phyloP scores from a whole-genome alignment of 53 echinoderm and acorn worm genomes.

The Hippasteria phrygiana region DNA sequence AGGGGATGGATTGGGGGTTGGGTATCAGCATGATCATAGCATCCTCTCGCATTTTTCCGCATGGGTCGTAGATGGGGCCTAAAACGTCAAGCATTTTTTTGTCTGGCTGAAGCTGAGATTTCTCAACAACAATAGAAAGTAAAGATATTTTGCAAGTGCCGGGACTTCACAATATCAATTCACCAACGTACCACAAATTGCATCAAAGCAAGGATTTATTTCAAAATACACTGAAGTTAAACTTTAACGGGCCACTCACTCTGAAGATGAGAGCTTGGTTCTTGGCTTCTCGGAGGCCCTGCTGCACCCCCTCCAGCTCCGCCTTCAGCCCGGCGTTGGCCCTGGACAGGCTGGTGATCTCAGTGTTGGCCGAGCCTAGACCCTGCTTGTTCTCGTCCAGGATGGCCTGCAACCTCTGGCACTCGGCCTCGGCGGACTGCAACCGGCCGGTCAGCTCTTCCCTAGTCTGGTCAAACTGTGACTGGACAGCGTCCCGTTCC shows the following conservation, averaged over 20 bases:
- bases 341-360: conserved; percentile 77
- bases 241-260: conserved; percentile 50
- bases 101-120: too few relatives aligned
- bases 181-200: too few relatives aligned
- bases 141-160: too few relatives aligned
- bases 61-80: too few relatives aligned
- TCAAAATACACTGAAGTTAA: too few relatives aligned
- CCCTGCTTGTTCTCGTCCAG: conserved; percentile 86
- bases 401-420: conserved; percentile 74
- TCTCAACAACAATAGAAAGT: too few relatives aligned
- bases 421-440: conserved; percentile 84
- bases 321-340: conserved; percentile 74
- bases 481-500: conserved; percentile 76
- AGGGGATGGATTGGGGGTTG: too few relatives aligned
- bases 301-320: conserved; percentile 80
- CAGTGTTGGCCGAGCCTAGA: conserved; percentile 88
- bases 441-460: conserved; percentile 78
- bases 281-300: conserved; percentile 79
- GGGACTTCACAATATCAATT: too few relatives aligned
- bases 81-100: too few relatives aligned
- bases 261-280: conserved; percentile 74
- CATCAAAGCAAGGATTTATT: too few relatives aligned
- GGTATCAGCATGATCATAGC: too few relatives aligned
- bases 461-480: conserved; percentile 70
- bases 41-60: too few relatives aligned